A percentile compares a stretch with the other conserved stretches of the same genome.
phyloP scores from a whole-genome alignment of 2,888 invertebrate genomes.

The Nematopogon swammerdamellus region DNA sequence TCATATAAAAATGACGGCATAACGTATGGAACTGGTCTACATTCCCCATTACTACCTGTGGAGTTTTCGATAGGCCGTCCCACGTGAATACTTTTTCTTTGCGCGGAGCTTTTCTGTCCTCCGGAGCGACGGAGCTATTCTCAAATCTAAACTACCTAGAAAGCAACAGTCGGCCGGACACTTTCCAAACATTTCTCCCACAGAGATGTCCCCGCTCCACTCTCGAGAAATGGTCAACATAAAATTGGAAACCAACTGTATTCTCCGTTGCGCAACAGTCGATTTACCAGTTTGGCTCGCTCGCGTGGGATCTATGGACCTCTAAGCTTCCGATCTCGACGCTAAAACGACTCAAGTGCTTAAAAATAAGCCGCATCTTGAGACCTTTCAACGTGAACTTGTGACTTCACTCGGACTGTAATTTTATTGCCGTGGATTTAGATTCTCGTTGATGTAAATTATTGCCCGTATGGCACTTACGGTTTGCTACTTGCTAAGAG shows the following conservation, averaged over 20 bases:
- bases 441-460: constrained; percentile 44
- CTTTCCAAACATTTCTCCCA: too few species aligned
- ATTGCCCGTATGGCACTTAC: constrained; percentile 27
- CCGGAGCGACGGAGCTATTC: too few species aligned
- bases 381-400: constrained; percentile 19
- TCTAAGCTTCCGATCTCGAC: not conserved
- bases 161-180: too few species aligned
- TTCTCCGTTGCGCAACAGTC: constrained; percentile 49
- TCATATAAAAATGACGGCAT: too few species aligned
- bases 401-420: constrained; percentile 33
- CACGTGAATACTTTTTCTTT: too few species aligned
- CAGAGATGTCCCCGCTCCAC: too few species aligned
- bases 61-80: too few species aligned
- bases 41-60: too few species aligned
- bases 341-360: not conserved
- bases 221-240: constrained; percentile 35
- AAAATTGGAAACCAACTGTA: constrained; percentile 56
- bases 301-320: constrained; percentile 42
- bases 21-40: too few species aligned
- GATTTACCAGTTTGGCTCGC: constrained; percentile 43
- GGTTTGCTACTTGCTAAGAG: constrained; percentile 14
- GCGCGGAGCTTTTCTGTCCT: too few species aligned
- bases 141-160: too few species aligned
- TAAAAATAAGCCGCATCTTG: constrained; percentile 15
- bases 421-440: constrained; percentile 39